Evolutionary conservation across 92 coral and sea anemone species (phyloP).

Genomic region (Meandrina meandrites): DNA sequence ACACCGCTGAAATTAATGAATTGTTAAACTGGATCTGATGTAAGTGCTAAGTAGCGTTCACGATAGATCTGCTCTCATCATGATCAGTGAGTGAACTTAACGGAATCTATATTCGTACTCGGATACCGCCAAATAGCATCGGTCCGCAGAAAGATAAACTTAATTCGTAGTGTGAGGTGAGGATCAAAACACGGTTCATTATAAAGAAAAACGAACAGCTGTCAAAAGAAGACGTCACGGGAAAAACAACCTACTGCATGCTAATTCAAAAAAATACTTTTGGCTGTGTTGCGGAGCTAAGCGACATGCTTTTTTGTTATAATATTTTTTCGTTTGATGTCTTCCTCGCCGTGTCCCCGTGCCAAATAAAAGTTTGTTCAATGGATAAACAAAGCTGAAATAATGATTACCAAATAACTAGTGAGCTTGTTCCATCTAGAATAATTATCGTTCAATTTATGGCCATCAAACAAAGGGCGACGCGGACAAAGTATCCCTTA

Average conservation of each 20-base stretch:
- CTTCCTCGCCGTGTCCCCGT: not conserved
- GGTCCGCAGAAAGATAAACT: not conserved
- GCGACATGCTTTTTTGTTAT: not conserved
- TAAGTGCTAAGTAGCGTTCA: too few species aligned
- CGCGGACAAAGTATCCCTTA: not conserved
- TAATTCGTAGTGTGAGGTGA: not conserved
- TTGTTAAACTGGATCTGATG: too few species aligned
- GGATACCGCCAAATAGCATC: too few species aligned
- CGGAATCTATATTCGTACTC: too few species aligned
- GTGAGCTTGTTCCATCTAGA: not conserved
- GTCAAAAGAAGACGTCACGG: slow-evolving; percentile 22
- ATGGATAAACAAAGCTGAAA: not conserved
- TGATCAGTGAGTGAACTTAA: too few species aligned
- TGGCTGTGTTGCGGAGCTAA: not conserved
- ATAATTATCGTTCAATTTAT: slow-evolving; percentile 5
- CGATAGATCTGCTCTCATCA: too few species aligned
- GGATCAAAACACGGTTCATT: not conserved
- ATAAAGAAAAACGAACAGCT: not conserved
- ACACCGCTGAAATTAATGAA: too few species aligned
- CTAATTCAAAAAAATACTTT: not conserved
- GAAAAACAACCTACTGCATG: not conserved
- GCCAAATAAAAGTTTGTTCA: not conserved
- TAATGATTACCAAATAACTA: not conserved
- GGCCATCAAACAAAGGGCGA: not conserved
- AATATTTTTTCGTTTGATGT: not conserved